Evolutionary conservation across 2,888 invertebrate genomes (phyloP).

Genomic region (Lasioglossum leucozonium): DNA sequence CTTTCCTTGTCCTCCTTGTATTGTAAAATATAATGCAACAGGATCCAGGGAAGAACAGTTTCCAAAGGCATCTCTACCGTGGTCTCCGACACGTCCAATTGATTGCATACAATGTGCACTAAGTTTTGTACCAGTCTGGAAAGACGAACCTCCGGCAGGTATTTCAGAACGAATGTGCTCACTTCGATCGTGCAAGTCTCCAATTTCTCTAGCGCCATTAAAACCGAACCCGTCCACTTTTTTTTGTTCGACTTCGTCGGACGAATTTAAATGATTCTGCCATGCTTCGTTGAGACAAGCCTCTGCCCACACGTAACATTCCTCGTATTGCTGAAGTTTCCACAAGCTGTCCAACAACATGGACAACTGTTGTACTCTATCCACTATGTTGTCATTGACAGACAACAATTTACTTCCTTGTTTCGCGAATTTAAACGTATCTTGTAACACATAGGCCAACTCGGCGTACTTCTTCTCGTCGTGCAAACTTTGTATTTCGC

Average conservation of each 20-base stretch:
- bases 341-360: conserved; percentile 89
- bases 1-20: conserved; percentile 89
- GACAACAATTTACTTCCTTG: conserved; percentile 77
- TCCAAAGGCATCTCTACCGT: conserved; percentile 88
- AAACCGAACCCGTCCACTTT: conserved; percentile 85
- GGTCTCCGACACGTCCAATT: conserved; percentile 90
- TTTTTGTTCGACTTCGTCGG: conserved; percentile 83
- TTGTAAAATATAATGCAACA: conserved; percentile 92
- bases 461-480: conserved; percentile 88
- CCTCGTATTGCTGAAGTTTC: conserved; percentile 87
- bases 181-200: conserved; percentile 86
- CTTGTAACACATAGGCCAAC: conserved; percentile 88
- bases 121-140: conserved; percentile 90
- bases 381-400: conserved; percentile 76
- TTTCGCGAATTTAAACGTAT: conserved; percentile 87
- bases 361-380: conserved; percentile 85
- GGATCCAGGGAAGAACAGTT: conserved; percentile 92
- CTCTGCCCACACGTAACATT: conserved; percentile 92
- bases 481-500: conserved; percentile 89
- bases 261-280: conserved; percentile 86
- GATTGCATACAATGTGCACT: conserved; percentile 91
- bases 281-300: conserved; percentile 91
- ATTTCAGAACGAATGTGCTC: conserved; percentile 85
- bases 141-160: conserved; percentile 87
- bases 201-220: conserved; percentile 84